Conservation (phyloP, 1,140 invertebrate genomes). For the Heterodera carotae region DNA sequence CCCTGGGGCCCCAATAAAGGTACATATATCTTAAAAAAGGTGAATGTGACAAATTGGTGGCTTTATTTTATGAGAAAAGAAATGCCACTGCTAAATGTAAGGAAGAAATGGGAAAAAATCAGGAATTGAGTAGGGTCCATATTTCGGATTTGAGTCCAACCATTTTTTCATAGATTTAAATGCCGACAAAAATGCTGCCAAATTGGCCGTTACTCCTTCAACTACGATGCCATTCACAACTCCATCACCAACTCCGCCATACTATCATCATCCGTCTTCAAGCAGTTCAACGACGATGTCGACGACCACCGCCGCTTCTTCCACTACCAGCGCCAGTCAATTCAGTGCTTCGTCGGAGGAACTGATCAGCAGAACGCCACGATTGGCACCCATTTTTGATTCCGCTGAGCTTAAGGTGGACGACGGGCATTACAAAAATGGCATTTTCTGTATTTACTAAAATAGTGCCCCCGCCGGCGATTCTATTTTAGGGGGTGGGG, state of each 20-base stretch:
- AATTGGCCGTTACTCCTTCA: not conserved
- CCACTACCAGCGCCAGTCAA: not conserved
- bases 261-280: no score
- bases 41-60: no score
- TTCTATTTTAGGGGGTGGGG: no score
- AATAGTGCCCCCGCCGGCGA: no score
- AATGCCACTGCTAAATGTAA: no score
- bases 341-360: constrained; percentile 10
- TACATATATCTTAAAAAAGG: no score
- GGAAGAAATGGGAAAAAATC: no score
- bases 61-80: no score
- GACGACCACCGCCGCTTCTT: no score
- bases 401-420: constrained; percentile 38
- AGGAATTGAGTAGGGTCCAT: no score
- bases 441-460: not conserved
- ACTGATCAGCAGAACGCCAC: not conserved
- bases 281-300: not conserved
- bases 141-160: not conserved
- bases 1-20: no score
- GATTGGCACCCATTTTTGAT: constrained; percentile 56
- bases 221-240: not conserved
- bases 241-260: not conserved
- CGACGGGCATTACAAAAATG: not conserved
- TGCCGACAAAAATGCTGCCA: not conserved
- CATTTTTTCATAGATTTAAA: not conserved